phyloP scores from a whole-genome alignment of 2,888 invertebrate species.

The Drosophila robusta region DNA sequence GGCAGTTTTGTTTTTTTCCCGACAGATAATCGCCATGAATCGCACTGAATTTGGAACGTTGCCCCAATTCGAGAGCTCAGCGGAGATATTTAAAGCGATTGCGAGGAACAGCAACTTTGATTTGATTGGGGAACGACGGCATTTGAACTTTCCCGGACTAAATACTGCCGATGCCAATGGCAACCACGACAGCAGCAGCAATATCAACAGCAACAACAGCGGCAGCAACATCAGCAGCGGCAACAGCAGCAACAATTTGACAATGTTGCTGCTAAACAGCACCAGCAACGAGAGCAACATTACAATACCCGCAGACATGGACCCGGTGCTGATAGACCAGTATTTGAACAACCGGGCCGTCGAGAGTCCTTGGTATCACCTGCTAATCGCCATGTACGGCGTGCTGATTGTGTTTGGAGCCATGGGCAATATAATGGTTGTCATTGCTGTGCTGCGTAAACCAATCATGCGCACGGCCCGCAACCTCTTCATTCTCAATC shows the following conservation, averaged over 20 bases:
- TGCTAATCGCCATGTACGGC: slow-evolving; percentile 90
- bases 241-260: slow-evolving; percentile 20
- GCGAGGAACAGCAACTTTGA: slow-evolving; percentile 47
- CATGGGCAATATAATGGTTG: slow-evolving; percentile 94
- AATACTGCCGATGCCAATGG: slow-evolving; percentile 15
- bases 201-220: background rate
- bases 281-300: slow-evolving; percentile 35
- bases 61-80: slow-evolving; percentile 37
- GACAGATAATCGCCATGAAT: slow-evolving; percentile 74
- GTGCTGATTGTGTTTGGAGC: slow-evolving; percentile 92
- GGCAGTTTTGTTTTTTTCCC: slow-evolving; percentile 12
- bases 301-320: slow-evolving; percentile 43
- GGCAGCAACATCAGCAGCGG: slow-evolving; percentile 9
- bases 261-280: slow-evolving; percentile 30
- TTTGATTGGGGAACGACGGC: slow-evolving; percentile 41
- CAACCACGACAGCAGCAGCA: background rate
- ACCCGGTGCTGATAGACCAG: slow-evolving; percentile 85
- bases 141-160: slow-evolving; percentile 34
- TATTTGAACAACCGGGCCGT: slow-evolving; percentile 90
- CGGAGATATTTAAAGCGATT: slow-evolving; percentile 47
- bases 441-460: slow-evolving; percentile 91
- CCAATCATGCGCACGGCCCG: slow-evolving; percentile 95
- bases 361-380: slow-evolving; percentile 89
- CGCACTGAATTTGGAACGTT: slow-evolving; percentile 47
- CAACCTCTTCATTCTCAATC: slow-evolving; percentile 96